Evolutionary conservation across 2,113 vertebrate species (phyloP).

Genomic region (Pterocles gutturalis): DNA sequence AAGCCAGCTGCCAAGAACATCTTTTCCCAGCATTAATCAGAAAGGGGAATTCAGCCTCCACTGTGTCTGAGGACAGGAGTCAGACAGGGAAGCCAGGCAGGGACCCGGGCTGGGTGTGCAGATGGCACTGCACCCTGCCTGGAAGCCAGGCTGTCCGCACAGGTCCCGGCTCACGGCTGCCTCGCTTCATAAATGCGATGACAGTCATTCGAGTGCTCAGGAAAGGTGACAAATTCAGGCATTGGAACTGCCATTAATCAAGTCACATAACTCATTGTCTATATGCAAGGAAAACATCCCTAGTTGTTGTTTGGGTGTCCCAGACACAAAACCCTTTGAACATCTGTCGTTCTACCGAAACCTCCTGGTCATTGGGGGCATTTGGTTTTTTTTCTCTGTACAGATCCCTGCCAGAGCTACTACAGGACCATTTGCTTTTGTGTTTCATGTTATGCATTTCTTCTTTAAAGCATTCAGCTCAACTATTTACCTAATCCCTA

Average conservation of each 20-base stretch:
- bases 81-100: background rate
- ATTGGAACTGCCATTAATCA: background rate
- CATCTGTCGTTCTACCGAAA: background rate
- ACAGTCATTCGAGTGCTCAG: background rate
- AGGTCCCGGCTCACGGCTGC: background rate
- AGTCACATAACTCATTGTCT: background rate
- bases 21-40: background rate
- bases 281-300: background rate
- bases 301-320: background rate
- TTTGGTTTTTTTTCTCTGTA: background rate
- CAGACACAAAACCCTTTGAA: background rate
- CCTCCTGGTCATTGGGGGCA: background rate
- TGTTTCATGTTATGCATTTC: background rate
- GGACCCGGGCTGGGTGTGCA: background rate
- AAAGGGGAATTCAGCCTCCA: background rate
- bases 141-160: background rate
- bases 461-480: background rate
- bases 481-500: background rate
- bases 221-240: background rate
- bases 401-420: background rate
- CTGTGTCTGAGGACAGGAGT: background rate
- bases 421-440: background rate
- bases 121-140: background rate
- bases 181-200: rapidly evolving
- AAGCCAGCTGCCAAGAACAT: background rate